Conservation (phyloP, 2,797 vertebrate genomes). For the Epinephelus coioides region DNA sequence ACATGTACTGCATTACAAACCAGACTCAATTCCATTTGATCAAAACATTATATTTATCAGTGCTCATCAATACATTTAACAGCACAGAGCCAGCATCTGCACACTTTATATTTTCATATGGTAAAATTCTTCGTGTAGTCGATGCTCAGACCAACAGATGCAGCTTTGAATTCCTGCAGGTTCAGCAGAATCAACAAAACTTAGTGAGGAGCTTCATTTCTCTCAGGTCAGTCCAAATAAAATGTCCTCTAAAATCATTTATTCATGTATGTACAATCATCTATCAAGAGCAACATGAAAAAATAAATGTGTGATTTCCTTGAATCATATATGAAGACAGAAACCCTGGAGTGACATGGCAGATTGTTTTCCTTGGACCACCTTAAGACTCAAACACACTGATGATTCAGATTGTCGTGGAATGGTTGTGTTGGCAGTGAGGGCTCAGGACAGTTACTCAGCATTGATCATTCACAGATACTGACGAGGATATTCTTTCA, state of each 20-base stretch:
- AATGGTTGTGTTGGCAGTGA: neutral
- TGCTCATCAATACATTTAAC: constrained; percentile 36
- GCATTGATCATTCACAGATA: constrained; percentile 15
- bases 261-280: constrained; percentile 67
- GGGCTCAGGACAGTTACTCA: neutral
- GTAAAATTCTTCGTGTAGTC: neutral
- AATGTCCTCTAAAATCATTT: constrained; percentile 51
- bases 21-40: neutral
- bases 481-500: constrained; percentile 4
- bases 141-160: neutral
- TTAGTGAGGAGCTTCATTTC: constrained; percentile 15
- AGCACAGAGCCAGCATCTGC: constrained; percentile 13
- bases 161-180: constrained; percentile 6
- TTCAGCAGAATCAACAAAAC: constrained; percentile 33
- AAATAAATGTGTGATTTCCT: constrained; percentile 12
- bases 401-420: neutral
- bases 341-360: neutral
- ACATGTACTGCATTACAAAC: neutral
- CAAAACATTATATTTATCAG: constrained; percentile 41
- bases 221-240: constrained; percentile 15
- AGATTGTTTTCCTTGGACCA: neutral
- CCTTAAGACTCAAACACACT: neutral
- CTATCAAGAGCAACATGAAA: constrained; percentile 48
- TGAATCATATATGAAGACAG: constrained; percentile 18
- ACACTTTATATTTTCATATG: constrained; percentile 6